phyloP scores from a whole-genome alignment of 1,140 invertebrate species.

The Drosophila arizonae region DNA sequence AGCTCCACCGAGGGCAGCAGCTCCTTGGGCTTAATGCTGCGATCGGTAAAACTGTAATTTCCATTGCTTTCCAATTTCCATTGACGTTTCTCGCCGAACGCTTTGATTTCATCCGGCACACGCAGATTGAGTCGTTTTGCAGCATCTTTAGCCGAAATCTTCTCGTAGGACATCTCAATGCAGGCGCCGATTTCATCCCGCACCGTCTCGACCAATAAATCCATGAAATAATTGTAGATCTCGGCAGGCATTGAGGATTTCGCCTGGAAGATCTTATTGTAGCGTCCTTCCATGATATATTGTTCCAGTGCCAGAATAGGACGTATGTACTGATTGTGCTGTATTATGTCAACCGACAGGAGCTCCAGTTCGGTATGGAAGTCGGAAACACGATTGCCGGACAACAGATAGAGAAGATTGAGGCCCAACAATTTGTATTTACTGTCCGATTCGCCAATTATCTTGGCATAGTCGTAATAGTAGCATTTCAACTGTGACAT shows the following conservation, averaged over 20 bases:
- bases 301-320: slow-evolving; percentile 98
- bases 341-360: slow-evolving; percentile 95
- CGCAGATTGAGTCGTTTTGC: slow-evolving; percentile 94
- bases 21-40: slow-evolving; percentile 89
- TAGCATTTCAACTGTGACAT: slow-evolving; percentile 99
- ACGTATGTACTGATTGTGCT: slow-evolving; percentile 96
- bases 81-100: slow-evolving; percentile 91
- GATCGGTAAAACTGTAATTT: slow-evolving; percentile 90
- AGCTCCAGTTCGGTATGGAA: slow-evolving; percentile 99
- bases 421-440: slow-evolving; percentile 98
- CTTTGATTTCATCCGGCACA: slow-evolving; percentile 88
- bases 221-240: slow-evolving; percentile 98
- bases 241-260: slow-evolving; percentile 96
- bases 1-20: slow-evolving; percentile 94
- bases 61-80: slow-evolving; percentile 92
- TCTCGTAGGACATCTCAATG: slow-evolving; percentile 97
- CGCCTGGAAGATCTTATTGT: slow-evolving; percentile 93
- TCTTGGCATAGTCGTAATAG: slow-evolving; percentile 97
- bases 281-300: slow-evolving; percentile 99
- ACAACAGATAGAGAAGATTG: slow-evolving; percentile 97
- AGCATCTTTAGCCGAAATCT: slow-evolving; percentile 94
- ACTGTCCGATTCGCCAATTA: slow-evolving; percentile 94
- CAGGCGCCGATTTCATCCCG: slow-evolving; percentile 98
- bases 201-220: slow-evolving; percentile 97
- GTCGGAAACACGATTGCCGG: slow-evolving; percentile 98